Base-by-base conservation (phyloP, 2,113 vertebrate species). In the Craseonycteris thonglongyai region DNA sequence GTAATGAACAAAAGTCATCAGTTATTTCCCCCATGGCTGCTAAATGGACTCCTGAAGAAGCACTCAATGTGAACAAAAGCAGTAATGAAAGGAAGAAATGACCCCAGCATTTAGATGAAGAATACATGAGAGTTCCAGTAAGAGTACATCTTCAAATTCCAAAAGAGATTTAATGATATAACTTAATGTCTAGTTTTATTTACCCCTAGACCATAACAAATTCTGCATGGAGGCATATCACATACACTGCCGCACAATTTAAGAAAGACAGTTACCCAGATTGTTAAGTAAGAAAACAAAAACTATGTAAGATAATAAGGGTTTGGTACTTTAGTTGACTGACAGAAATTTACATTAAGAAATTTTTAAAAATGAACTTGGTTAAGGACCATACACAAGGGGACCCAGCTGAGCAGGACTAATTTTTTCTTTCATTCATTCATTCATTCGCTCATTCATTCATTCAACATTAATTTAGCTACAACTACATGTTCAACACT, bases 131-230 rank as follows among this genome's bases (percentile, higher is more conserved):
- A 68, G 51, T 72, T 88, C 47, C 45, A 91, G 7, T 56, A 93
- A 91, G 65, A 75, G 66, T 87, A 49, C 51, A 74, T 84, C 71
- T 21, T 61, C 54, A 88, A 3, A 88, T 71, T 87, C 61, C 51
- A 78, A 83, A 76, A 72, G 66, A 54, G 69, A 58, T 63, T 92
- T 38, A 40, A 40, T 72, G 83, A 42, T 14, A 87, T 93, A 56
- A 90, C 45, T 58, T 82, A 81, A 91, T 58, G n/a, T 81, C 72
- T 80, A 88, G 5, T 92, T 54, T 90, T 66, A 87, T 74, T 89
- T 89, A 86, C 65, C 24, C 75, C 30, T 49, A 84, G 28, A 65
- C 42, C 35, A 65, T 19, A 66, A 18, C 14, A 95, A 93, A 88
- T 95, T 86, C 69, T 93, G 10, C 61, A 66, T 28, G 59, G 51